Base-by-base conservation (phyloP, 2,888 invertebrate species). In the Acanthococcus lagerstroemiae region DNA sequence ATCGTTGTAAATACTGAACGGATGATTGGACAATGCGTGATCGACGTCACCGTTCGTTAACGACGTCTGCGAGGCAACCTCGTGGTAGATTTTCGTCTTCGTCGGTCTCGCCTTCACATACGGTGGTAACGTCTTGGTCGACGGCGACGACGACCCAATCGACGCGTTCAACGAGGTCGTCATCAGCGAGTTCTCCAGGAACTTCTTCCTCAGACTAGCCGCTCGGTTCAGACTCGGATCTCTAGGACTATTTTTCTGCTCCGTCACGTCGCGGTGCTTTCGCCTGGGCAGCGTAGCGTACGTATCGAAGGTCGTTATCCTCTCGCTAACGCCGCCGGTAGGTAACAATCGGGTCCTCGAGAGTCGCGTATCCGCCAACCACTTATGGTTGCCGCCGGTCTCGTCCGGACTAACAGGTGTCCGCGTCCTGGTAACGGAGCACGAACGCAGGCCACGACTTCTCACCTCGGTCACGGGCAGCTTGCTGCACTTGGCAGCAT, bases 261-360 rank as follows among this genome's bases (percentile, higher is more conserved):
- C 80, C 68, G 83, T 83, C 3, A 81, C 79, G 1, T 83, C 83
- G 70, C 81, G 83, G 61, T 85, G 86, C 70, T 85, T 83, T 65
- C 88, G 80, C 45, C 90, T 81, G 0, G 90, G 90, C 48, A 90
- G 75, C 0, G 90, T 90, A 7, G 86, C 89, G 72, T 86, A 89
- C 71, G 86, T 85, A 72, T 88, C 88, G 12, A 85, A 79, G 0
- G 84, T 80, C 52, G 75, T 76, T 19, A 80, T 75, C 55, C 46
- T 60, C 48, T 68, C 68, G 19, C 17, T 44, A n/a, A 12, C n/a
- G 21, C 27, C 30, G 19, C 44, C 44, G 22, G 4, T 44, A 19
- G 17, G 22, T 22, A 52, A 22, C 52, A 52, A 19, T 22, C 24
- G 21, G 15, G 15, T 52, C 15, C 52, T 15, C 15, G 44, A 30